Conservation (phyloP, 2,888 invertebrate species). For the Exephanes ischioxanthus region DNA sequence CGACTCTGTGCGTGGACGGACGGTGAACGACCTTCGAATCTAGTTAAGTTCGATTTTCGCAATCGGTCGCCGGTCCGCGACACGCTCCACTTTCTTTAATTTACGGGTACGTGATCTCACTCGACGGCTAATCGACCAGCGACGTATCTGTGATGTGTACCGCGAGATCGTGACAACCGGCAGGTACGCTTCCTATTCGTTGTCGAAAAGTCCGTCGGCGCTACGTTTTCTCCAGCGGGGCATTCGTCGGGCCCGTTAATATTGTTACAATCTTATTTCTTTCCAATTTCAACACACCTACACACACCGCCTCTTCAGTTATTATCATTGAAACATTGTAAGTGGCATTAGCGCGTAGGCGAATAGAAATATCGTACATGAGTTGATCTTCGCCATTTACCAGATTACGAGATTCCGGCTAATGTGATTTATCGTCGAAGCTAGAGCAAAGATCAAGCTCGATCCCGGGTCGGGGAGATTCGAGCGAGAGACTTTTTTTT, state of each 20-base stretch:
- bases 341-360: constrained; percentile 8
- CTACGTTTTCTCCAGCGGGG: too few species aligned
- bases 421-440: background rate
- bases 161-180: background rate
- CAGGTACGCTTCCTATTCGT: constrained; percentile 1
- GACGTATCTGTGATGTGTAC: background rate
- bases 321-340: background rate
- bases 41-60: too few species aligned
- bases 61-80: too few species aligned
- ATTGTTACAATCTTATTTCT: constrained; percentile 15
- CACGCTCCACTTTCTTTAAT: too few species aligned
- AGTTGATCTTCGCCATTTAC: background rate
- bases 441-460: background rate
- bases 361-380: background rate
- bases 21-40: background rate
- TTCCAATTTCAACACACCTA: constrained; percentile 18
- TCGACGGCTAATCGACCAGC: too few species aligned
- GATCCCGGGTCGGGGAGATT: background rate
- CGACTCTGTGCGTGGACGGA: constrained; percentile 38
- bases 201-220: constrained; percentile 2
- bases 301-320: background rate
- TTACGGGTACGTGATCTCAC: too few species aligned
- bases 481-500: background rate
- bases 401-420: background rate
- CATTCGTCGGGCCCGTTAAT: background rate